Conservation (phyloP, 2,888 invertebrate species). For the Metellina segmentata region DNA sequence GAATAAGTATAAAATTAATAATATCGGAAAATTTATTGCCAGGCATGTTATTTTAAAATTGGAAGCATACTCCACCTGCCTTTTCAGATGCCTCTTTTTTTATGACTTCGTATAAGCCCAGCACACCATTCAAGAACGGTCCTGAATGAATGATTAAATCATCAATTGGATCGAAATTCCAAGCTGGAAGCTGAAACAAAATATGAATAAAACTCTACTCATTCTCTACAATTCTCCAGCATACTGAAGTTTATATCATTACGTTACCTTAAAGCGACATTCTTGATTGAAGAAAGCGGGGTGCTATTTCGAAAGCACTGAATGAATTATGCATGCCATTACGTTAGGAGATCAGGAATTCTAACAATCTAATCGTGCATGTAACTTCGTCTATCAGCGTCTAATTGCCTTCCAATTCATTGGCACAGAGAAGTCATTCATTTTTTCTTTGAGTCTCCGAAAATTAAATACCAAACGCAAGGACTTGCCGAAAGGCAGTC, state of each 20-base stretch:
- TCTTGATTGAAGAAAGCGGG: background rate
- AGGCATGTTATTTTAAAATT: too few species aligned
- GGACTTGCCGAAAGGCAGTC: slow-evolving; percentile 40
- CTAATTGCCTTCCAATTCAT: slow-evolving; percentile 33
- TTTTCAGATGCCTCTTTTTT: too few species aligned
- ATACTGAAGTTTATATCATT: background rate
- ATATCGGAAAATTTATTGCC: too few species aligned
- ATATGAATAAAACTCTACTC: background rate
- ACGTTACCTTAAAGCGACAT: background rate
- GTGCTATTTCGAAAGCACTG: background rate
- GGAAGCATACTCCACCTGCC: too few species aligned
- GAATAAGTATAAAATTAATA: too few species aligned
- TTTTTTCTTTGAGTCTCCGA: background rate
- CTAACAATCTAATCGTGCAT: slow-evolving; percentile 11
- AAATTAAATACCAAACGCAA: slow-evolving; percentile 49
- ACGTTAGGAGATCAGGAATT: background rate
- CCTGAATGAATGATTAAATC: background rate
- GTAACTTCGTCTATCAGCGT: background rate
- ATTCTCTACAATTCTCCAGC: background rate
- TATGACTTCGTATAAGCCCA: too few species aligned
- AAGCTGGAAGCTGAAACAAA: background rate
- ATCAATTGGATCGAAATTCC: background rate
- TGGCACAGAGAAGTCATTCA: slow-evolving; percentile 1
- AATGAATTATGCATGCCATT: background rate
- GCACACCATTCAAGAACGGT: too few species aligned